Evolutionary conservation across 92 coral and sea anemone species (phyloP), one percentile per base, ranked within the genome.

Genomic region (Epizoanthus scotinus): DNA sequence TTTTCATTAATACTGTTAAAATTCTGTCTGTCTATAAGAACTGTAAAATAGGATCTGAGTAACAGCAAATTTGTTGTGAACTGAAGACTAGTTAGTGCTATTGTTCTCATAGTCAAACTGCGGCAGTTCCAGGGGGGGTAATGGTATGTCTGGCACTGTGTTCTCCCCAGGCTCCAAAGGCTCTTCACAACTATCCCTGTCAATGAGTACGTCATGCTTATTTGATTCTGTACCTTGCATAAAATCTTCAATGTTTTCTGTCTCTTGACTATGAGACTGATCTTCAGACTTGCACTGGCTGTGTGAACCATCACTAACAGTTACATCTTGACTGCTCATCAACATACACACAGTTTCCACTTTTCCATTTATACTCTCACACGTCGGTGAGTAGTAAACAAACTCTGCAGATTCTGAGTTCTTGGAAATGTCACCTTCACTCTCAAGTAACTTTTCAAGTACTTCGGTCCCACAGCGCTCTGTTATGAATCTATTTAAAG

Each of bases 401-500:
- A 36, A 9, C 18, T 74, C 80, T n/a, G 36, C 60, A 13, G 80
- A 59, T 22, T 58, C 80, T 0, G 67, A 57, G 67, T 36, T 25
- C 14, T 47, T 17, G 1, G 28, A 29, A 59, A 18, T 18, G 24
- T 26, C 17, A 22, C 7, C n/a, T 40, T 10, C 34, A 59, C 25
- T 75, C 24, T 77, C 90, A 53, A 85, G 49, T 74, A 85, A 12
- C 2, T 59, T 81, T 10, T 78, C 86, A 15, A 87, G 87, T 59
- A 91, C 78, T 20, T 91, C 92, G 61, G 64, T 61, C 7, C 94
- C 93, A 71, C 91, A 82, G 24, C 78, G 88, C 38, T 53, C 75
- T 73, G 70, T 84, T 54, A 92, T 63, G 61, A 95, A 83, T 57
- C 82, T 84, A 67, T 90, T 86, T 13, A 95, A 73, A 42, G 72